Evolutionary conservation across 2,888 invertebrate genomes (phyloP).

Genomic region (Gymnoscelis rufifasciata): DNA sequence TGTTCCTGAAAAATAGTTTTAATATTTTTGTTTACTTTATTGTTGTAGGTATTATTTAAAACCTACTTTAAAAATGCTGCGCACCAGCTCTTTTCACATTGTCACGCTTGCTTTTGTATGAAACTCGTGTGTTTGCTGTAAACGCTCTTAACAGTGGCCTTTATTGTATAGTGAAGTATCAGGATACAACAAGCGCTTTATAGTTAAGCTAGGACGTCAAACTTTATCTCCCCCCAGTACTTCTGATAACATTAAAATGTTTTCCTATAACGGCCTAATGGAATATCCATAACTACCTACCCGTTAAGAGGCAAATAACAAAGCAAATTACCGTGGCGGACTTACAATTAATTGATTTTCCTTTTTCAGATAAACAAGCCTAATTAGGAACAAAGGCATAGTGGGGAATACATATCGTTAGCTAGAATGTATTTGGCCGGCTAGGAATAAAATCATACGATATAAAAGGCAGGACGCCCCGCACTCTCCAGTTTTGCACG

Average conservation of each 20-base stretch:
- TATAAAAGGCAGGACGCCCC: too few relatives aligned
- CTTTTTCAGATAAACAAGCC: conserved; percentile 32
- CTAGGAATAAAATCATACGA: too few relatives aligned
- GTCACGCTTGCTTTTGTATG: too few relatives aligned
- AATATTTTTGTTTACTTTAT: too few relatives aligned
- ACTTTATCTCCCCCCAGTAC: conserved; percentile 39
- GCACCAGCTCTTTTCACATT: too few relatives aligned
- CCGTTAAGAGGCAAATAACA: conserved; percentile 23
- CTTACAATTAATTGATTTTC: conserved; percentile 39
- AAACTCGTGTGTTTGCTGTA: too few relatives aligned
- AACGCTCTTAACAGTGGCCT: too few relatives aligned
- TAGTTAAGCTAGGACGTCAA: conserved; percentile 44
- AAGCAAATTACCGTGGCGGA: conserved; percentile 31
- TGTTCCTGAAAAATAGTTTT: too few relatives aligned
- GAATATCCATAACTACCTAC: conserved; percentile 36
- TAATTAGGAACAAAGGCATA: conserved; percentile 25
- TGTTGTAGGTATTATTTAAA: too few relatives aligned
- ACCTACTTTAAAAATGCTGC: too few relatives aligned
- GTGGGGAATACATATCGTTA: neutral
- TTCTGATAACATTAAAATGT: conserved; percentile 37
- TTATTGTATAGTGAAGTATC: conserved; percentile 27
- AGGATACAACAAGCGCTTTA: conserved; percentile 41
- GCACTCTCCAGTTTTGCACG: too few relatives aligned
- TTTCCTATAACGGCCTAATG: conserved; percentile 24
- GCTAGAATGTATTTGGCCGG: too few relatives aligned